Evolutionary conservation across 1,140 invertebrate genomes (phyloP), one percentile per base, ranked within the genome.

Genomic region (Leucophenga varia): DNA sequence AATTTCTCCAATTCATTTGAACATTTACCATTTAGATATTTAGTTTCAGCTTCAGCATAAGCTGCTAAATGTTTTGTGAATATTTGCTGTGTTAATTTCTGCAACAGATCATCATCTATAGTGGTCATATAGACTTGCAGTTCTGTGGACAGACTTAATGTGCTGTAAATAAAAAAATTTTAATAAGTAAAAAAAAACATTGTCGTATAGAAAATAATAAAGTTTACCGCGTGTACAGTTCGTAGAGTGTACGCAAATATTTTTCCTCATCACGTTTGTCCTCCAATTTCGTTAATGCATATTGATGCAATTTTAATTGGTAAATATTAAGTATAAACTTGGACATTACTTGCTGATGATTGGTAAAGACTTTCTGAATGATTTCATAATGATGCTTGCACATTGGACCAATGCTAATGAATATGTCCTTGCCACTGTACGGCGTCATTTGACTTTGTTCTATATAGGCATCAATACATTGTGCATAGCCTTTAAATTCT

Each of bases 321-420:
- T 95, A 99, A 47, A 99, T 93, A 67, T 97, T 97, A 2, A 98
- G 78, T 21, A 98, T 90, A 79, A 98, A 96, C 78, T 98, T 98
- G 28, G 90, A 88, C 93, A 98, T 98, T 1, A 99, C 94, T 82
- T 95, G 90, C 54, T 97, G 91, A 0, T 95, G 93, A 79, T 95
- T 96, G n/a, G 84, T 86, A 69, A 99, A 99, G 1, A 99, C 95
- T 76, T 90, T 85, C 69, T 88, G 86, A 50, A 98, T 93, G 2
- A 97, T 83, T 48, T 85, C 82, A 67, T 93, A 87, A 68, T 94
- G 95, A 61, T 88, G 88, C 55, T 88, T 85, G 77, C 95, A 98
- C 52, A 98, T 79, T 14, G 91, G 89, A 43, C 96, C 80, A 6
- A 98, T 88, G 58, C 97, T 89, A 44, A 85, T 84, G 79, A 98